Base-by-base conservation (phyloP, 2,797 vertebrate species). In the Clangula hyemalis region DNA sequence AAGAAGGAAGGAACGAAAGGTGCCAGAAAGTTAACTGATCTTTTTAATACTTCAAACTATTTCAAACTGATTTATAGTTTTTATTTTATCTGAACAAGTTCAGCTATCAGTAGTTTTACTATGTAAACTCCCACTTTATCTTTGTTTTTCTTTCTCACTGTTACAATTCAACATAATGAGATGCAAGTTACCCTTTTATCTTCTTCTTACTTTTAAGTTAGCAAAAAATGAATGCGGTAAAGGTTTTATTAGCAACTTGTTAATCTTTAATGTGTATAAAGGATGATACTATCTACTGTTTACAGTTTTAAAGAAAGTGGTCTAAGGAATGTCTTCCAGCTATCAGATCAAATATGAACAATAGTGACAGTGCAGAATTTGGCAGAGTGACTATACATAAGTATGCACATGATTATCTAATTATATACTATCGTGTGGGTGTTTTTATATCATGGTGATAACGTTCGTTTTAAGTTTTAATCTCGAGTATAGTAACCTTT, bases 261-360 rank as follows among this genome's bases (percentile, higher is more conserved):
- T 95, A 76, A 87, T 88, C 88, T 88, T 88, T 71, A 68, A 66
- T 83, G 51, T 75, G 45, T 75, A 53, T 62, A 65, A 70, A 78
- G 58, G 27, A 34, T 91, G 85, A 91, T 92, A 39, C 51, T 89
- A 89, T 94, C 90, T 95, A n/a, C 65, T 87, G 72, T 93, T 95
- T 90, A 79, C 53, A 38, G 30, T 90, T 84, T 68, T 76, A 89
- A 92, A 85, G 64, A 92, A 93, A 77, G 47, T 49, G 13, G 47
- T 77, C 27, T 78, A 30, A 89, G 43, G 45, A 70, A 8, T 76
- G 53, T 93, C 56, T 93, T 84, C 38, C 51, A 86, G 43, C 58
- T 91, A 30, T 94, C 93, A 88, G 85, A 81, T 78, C 18, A 75
- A 92, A 86, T 73, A 79, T 68, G 91, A 93, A 70, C 83, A 85